Conservation (phyloP, 2,113 vertebrate species). For the Andinoacara biseriatus region DNA sequence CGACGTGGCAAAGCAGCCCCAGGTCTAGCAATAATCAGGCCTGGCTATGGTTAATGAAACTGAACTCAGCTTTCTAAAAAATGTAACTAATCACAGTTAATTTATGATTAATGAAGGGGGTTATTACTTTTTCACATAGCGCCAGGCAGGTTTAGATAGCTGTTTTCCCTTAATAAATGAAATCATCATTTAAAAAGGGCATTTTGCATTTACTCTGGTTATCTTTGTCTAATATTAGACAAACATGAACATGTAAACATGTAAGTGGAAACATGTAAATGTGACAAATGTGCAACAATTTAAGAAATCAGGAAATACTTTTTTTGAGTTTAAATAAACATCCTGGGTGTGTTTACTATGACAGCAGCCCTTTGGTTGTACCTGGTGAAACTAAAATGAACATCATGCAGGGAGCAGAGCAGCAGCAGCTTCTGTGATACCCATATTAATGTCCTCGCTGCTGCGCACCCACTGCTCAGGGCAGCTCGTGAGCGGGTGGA, state of each 20-base stretch:
- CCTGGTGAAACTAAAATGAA: slow-evolving; percentile 10
- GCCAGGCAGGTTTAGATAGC: not conserved
- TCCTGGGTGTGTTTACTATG: not conserved
- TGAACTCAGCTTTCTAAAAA: not conserved
- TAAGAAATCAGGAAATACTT: not conserved
- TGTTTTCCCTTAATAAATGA: not conserved
- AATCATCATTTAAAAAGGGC: not conserved
- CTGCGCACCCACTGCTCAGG: slow-evolving; percentile 28
- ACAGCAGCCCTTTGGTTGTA: not conserved
- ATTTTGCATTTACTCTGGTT: not conserved
- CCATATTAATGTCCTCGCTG: slow-evolving; percentile 45
- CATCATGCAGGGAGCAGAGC: slow-evolving; percentile 8
- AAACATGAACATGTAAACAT: not conserved
- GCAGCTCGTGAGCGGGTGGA: slow-evolving; percentile 29
- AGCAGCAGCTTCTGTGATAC: slow-evolving; percentile 34
- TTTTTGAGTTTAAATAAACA: not conserved
- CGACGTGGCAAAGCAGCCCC: not conserved
- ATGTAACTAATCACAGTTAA: not conserved
- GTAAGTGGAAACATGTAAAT: not conserved
- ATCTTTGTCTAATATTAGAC: not conserved
- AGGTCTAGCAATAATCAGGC: not conserved
- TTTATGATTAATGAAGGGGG: not conserved
- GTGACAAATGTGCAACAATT: too few relatives aligned
- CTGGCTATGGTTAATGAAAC: not conserved
- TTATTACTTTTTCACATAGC: not conserved